These are phyloP conservation scores for Eulemur coronatus DNA, from an alignment of 2,797 vertebrate genomes.

Conservation along the genomic window DNA sequence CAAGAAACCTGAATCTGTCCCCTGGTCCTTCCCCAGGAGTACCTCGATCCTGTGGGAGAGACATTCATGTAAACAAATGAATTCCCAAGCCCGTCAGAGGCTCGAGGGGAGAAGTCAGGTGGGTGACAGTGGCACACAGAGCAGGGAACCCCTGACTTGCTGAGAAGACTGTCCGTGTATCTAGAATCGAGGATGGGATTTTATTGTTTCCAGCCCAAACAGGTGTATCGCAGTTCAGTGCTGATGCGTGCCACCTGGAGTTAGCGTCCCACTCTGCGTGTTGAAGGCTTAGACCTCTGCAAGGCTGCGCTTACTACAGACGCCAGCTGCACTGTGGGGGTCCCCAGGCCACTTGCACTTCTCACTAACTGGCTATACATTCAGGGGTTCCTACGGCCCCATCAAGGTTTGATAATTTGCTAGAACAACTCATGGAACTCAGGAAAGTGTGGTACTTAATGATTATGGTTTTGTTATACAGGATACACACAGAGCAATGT, in stretches of 20 bases:
- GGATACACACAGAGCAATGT: no score
- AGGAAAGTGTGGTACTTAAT: not conserved
- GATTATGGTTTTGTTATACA: not conserved
- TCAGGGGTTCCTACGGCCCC: not conserved
- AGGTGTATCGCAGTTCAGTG: no score
- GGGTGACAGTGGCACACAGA: no score
- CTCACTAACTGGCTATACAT: accelerated
- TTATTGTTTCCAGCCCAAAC: not conserved
- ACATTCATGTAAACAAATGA: not conserved
- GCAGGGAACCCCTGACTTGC: not conserved
- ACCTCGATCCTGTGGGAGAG: not conserved
- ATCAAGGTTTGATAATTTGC: not conserved
- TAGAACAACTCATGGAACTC: not conserved
- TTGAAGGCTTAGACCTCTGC: not conserved
- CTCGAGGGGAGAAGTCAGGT: not conserved
- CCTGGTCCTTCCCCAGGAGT: not conserved
- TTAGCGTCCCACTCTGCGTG: accelerated
- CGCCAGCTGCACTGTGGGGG: not conserved
- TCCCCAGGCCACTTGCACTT: not conserved
- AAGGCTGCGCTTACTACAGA: not conserved
- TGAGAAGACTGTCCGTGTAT: accelerated
- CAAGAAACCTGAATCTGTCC: not conserved
- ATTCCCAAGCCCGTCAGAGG: not conserved
- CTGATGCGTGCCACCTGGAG: not conserved
- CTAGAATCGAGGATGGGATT: accelerated